Conservation (phyloP, 2,113 vertebrate species). For the Nothoprocta pentlandii region DNA sequence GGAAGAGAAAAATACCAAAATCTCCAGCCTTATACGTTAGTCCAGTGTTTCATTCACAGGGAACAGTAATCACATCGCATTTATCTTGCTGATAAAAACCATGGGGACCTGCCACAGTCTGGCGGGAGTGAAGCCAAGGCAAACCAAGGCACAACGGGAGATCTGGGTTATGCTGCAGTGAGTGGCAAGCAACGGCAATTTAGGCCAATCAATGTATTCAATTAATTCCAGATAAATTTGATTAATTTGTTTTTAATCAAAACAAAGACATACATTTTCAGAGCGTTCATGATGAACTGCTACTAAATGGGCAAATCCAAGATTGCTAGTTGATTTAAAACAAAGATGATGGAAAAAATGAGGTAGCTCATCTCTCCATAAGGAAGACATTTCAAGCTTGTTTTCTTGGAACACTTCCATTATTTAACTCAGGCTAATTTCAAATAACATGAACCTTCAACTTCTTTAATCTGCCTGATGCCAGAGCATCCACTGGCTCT, state of each 20-base stretch:
- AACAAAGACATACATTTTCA: conserved; percentile 27
- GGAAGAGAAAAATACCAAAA: background rate
- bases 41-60: conserved; percentile 13
- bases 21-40: background rate
- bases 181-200: conserved; percentile 1
- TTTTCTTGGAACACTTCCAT: background rate
- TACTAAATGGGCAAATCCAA: background rate
- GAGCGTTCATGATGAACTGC: background rate
- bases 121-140: conserved; percentile 38
- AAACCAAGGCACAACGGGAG: conserved; percentile 35
- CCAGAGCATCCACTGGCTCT: background rate
- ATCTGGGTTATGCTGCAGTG: background rate
- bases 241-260: conserved; percentile 48
- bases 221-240: background rate
- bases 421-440: background rate
- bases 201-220: conserved; percentile 21
- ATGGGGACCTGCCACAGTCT: background rate
- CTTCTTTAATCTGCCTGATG: background rate
- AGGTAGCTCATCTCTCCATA: background rate
- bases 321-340: background rate
- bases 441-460: background rate
- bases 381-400: fast-evolving
- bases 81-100: conserved; percentile 43
- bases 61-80: background rate
- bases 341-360: background rate